phyloP scores from a whole-genome alignment of 2,113 vertebrate species.

The Pongo abelii region DNA sequence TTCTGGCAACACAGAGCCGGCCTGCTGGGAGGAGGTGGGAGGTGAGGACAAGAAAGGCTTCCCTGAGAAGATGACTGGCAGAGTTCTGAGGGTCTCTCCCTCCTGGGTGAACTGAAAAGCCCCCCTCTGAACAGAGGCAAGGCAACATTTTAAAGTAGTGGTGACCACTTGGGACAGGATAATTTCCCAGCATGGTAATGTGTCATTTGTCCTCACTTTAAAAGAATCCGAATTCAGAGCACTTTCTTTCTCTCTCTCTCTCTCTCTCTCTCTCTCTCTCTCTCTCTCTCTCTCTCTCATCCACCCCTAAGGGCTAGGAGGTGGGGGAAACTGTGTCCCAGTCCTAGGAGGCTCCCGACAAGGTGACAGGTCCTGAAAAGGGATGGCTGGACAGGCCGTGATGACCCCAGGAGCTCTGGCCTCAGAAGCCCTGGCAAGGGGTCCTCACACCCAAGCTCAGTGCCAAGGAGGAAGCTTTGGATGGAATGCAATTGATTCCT shows the following conservation, averaged over 20 bases:
- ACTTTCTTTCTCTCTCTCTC: neutral
- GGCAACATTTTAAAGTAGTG: neutral
- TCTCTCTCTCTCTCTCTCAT: neutral
- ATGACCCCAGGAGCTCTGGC: neutral
- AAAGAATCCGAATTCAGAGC: neutral
- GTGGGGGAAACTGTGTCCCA: neutral
- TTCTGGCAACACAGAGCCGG: neutral
- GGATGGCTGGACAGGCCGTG: accelerated
- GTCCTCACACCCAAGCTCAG: neutral
- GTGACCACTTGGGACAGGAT: neutral
- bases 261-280: neutral
- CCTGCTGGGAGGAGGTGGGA: accelerated
- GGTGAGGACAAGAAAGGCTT: neutral
- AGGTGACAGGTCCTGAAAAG: neutral
- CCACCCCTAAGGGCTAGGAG: neutral
- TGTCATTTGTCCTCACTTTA: neutral
- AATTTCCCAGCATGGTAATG: neutral
- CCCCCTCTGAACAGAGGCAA: neutral
- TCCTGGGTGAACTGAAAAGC: neutral
- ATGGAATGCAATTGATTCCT: accelerated
- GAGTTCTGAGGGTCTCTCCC: neutral
- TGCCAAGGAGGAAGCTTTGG: neutral
- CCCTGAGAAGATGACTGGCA: neutral
- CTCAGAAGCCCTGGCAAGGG: neutral
- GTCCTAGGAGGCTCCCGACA: neutral